Conservation (phyloP, 2,888 invertebrate genomes). For the Ectropis crepuscularia region DNA sequence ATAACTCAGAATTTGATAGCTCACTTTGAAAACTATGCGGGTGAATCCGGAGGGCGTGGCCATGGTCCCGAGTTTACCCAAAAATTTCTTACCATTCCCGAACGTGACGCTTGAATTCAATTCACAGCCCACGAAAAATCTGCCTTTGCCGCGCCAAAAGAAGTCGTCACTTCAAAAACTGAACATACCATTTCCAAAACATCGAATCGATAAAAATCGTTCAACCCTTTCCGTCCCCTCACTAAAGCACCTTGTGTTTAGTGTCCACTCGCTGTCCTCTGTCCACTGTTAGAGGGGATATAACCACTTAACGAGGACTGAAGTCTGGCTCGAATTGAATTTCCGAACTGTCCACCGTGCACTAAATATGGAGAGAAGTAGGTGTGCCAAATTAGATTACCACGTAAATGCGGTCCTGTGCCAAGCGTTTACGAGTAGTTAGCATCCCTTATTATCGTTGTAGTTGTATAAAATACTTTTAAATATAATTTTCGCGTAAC, state of each 20-base stretch:
- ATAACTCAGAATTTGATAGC: too few species aligned
- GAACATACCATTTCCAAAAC: too few species aligned
- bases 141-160: too few species aligned
- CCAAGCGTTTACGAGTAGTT: slow-evolving; percentile 27
- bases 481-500: neutral
- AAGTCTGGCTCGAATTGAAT: slow-evolving; percentile 80
- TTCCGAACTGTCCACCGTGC: slow-evolving; percentile 60
- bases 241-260: slow-evolving; percentile 65
- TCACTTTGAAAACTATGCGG: too few species aligned
- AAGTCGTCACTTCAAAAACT: too few species aligned
- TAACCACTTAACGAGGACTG: slow-evolving; percentile 81
- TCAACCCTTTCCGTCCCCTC: slow-evolving; percentile 24
- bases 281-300: slow-evolving; percentile 72
- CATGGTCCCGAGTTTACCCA: too few species aligned
- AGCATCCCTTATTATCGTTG: slow-evolving; percentile 2
- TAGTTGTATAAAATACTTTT: neutral
- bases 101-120: too few species aligned
- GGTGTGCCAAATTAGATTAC: slow-evolving; percentile 40
- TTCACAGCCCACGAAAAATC: too few species aligned
- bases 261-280: slow-evolving; percentile 69
- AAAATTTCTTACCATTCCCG: too few species aligned
- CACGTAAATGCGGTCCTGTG: slow-evolving; percentile 37
- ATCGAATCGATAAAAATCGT: too few species aligned
- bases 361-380: slow-evolving; percentile 57
- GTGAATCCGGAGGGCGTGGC: too few species aligned